phyloP scores from a whole-genome alignment of 1,140 invertebrate genomes.

The Pseudoatta argentina region DNA sequence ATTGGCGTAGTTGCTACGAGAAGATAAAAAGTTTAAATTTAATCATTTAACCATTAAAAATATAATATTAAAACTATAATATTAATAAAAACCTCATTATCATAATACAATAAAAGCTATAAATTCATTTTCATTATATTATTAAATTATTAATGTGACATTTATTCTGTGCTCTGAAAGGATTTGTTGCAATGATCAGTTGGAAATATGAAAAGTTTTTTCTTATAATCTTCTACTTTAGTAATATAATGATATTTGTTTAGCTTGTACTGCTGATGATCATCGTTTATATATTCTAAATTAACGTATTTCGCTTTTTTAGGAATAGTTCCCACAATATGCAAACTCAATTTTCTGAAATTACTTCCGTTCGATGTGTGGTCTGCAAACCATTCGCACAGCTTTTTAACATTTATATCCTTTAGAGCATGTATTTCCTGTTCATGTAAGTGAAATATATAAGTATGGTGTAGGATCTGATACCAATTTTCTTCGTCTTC shows the following conservation, averaged over 20 bases:
- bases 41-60: neutral
- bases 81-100: neutral
- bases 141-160: neutral
- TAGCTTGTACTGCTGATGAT: neutral
- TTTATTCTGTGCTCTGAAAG: neutral
- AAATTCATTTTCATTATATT: constrained; percentile 1
- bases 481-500: constrained; percentile 92
- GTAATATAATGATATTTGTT: constrained; percentile 50
- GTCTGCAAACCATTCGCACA: constrained; percentile 88
- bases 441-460: constrained; percentile 90
- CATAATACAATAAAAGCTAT: constrained; percentile 16
- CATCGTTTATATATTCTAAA: constrained; percentile 67
- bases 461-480: constrained; percentile 89
- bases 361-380: constrained; percentile 87
- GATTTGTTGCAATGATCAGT: constrained; percentile 16
- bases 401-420: constrained; percentile 84
- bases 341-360: constrained; percentile 90
- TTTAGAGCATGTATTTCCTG: constrained; percentile 87
- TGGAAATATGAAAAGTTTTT: constrained; percentile 80
- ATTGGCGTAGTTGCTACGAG: too few species aligned
- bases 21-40: too few species aligned
- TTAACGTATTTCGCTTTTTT: constrained; percentile 64
- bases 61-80: too few species aligned
- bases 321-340: constrained; percentile 83
- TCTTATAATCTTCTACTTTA: constrained; percentile 74